Base-by-base conservation (phyloP, 2,113 vertebrate species). In the Petrocephalus microphthalmus region DNA sequence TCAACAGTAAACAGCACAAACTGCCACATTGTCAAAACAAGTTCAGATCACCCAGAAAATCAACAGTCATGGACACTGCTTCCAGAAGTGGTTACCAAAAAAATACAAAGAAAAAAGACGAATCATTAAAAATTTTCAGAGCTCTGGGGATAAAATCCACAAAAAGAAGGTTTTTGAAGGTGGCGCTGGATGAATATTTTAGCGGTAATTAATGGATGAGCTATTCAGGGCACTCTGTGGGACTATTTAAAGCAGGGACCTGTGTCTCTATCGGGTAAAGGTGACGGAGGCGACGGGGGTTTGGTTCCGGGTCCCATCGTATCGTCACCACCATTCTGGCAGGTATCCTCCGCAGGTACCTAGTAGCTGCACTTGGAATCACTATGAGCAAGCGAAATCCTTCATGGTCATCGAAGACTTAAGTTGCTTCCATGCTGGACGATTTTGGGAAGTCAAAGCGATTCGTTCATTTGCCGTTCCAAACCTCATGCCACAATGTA, bases 131-230 rank as follows among this genome's bases (percentile, higher is more conserved):
- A 74, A 29, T 56, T 42, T n/a, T 37, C 25, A 45, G 33, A 29
- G 64, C 49, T 25, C 25, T 42, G 71, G 71, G 29, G 33, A 51
- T n/a, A 45, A n/a, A 88, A 8, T 33, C 22, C 17, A 45, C 86
- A 52, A 29, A 87, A 74, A 88, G 90, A 91, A 52, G 85, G 84
- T 82, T 89, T 92, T 91, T 92, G 89, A 92, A 91, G 89, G 90
- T 90, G 89, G 91, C 89, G 89, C 86, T 85, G 89, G 88, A 94
- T 94, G 89, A 94, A 94, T 93, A 94, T 93, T 94, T 94, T 92
- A 94, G 88, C 87, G 90, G 87, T 91, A 94, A 95, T 94, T 94
- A 95, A 92, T 93, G 91, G 92, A 92, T 89, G 89, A 92, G 90
- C 94, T 94, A 94, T 95, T 94, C 94, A 91, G 89, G 94, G 93